These are phyloP conservation scores for Porphyrio hochstetteri DNA, from an alignment of 2,113 vertebrate genomes.

Conservation along the genomic window DNA sequence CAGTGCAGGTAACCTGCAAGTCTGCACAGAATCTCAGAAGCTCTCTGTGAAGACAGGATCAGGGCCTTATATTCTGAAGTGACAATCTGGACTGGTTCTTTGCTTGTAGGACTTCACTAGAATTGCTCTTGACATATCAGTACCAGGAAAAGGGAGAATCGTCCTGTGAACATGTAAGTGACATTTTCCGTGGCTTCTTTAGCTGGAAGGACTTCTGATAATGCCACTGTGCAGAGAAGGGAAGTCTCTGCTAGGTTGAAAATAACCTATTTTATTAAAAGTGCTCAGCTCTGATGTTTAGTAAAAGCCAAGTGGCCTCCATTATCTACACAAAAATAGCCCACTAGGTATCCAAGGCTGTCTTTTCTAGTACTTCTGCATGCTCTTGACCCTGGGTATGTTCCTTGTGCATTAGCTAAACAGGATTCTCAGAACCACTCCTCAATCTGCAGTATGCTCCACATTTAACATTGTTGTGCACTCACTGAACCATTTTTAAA, in stretches of 20 bases:
- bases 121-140: background rate
- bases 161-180: background rate
- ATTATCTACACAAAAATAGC: slow-evolving; percentile 26
- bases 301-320: slow-evolving; percentile 37
- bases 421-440: background rate
- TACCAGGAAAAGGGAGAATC: background rate
- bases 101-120: background rate
- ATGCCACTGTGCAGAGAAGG: background rate
- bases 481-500: slow-evolving; percentile 41
- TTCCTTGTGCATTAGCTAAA: background rate
- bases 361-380: background rate
- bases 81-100: background rate
- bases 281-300: slow-evolving; percentile 1
- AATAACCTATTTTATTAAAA: slow-evolving; percentile 40
- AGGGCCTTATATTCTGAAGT: background rate
- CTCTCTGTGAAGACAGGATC: background rate
- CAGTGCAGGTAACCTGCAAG: background rate
- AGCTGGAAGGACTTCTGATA: background rate
- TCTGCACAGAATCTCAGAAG: background rate
- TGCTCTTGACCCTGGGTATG: background rate
- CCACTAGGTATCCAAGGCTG: background rate
- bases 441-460: background rate
- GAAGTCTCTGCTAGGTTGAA: background rate
- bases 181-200: slow-evolving; percentile 15
- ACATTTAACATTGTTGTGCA: slow-evolving; percentile 8